Percentiles rank a stretch among this genome's conserved stretches.
Evolutionary conservation across 2,113 vertebrate species (phyloP).

Genomic region (Microcebus jonahi): DNA sequence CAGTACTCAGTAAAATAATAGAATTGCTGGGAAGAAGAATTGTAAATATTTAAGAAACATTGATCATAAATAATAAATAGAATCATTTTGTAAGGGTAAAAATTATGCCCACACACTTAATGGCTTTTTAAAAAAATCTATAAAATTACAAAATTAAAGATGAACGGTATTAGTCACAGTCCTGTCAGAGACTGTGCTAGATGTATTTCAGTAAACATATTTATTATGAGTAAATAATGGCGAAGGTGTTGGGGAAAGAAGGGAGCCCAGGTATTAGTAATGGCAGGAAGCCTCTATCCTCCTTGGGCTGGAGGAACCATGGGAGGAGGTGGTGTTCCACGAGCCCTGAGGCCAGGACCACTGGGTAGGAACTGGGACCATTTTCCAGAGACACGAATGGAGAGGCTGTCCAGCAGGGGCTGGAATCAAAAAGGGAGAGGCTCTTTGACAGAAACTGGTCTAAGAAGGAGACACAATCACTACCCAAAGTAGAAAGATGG

Average conservation of each 20-base stretch:
- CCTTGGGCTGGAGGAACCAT: background rate
- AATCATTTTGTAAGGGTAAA: conserved; percentile 36
- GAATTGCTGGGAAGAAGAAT: background rate
- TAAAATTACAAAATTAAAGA: conserved; percentile 24
- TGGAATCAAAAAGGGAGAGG: background rate
- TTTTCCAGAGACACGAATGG: background rate
- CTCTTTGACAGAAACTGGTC: background rate
- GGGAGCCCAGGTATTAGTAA: background rate
- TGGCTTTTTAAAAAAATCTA: background rate
- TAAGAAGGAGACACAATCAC: background rate
- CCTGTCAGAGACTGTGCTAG: background rate
- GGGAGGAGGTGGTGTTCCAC: background rate
- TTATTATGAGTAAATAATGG: conserved; percentile 12
- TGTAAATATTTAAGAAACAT: conserved; percentile 26
- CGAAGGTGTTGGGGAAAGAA: background rate
- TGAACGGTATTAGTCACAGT: background rate
- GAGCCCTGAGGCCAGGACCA: background rate
- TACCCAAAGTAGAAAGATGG: background rate
- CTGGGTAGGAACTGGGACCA: background rate
- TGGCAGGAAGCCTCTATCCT: background rate
- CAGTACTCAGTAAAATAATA: background rate
- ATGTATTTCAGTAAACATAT: background rate
- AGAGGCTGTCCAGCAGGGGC: background rate
- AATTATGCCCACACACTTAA: background rate
- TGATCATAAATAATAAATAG: conserved; percentile 43